phyloP scores from a whole-genome alignment of 1,140 invertebrate genomes.

The Papilio machaon region DNA sequence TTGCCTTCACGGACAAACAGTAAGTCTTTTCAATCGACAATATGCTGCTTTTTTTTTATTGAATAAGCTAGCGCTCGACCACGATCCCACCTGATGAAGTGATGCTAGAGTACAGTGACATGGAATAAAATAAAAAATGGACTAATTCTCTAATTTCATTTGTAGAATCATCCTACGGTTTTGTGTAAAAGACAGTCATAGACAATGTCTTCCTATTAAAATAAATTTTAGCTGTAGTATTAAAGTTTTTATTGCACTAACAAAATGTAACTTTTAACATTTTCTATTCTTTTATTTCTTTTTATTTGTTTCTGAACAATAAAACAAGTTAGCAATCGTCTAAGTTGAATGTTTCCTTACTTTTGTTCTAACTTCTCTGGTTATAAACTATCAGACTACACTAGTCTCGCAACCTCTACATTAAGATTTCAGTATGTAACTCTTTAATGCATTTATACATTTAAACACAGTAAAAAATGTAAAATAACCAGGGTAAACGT shows the following conservation, averaged over 20 bases:
- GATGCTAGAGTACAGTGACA: no score
- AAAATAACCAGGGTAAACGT: no score
- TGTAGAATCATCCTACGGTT: not conserved
- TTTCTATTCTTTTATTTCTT: conserved; percentile 36
- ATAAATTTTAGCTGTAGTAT: conserved; percentile 21
- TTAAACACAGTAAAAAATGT: no score
- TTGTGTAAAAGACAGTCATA: not conserved
- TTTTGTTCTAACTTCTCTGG: conserved; percentile 30
- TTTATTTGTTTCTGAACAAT: conserved; percentile 38
- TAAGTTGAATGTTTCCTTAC: conserved; percentile 37
- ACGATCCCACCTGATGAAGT: no score
- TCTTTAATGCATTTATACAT: not conserved
- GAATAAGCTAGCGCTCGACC: no score
- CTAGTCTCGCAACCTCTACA: not conserved
- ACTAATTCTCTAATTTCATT: not conserved
- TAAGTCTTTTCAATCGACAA: not conserved
- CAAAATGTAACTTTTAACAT: conserved; percentile 35
- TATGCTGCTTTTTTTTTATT: no score
- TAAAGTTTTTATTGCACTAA: conserved; percentile 31
- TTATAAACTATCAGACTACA: conserved; percentile 31
- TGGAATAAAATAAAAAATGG: no score
- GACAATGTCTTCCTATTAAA: conserved; percentile 16
- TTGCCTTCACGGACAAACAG: not conserved
- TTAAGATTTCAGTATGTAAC: conserved; percentile 3
- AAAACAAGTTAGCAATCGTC: conserved; percentile 36